phyloP scores from a whole-genome alignment of 2,888 invertebrate genomes.

The Trichopoda pennipes region DNA sequence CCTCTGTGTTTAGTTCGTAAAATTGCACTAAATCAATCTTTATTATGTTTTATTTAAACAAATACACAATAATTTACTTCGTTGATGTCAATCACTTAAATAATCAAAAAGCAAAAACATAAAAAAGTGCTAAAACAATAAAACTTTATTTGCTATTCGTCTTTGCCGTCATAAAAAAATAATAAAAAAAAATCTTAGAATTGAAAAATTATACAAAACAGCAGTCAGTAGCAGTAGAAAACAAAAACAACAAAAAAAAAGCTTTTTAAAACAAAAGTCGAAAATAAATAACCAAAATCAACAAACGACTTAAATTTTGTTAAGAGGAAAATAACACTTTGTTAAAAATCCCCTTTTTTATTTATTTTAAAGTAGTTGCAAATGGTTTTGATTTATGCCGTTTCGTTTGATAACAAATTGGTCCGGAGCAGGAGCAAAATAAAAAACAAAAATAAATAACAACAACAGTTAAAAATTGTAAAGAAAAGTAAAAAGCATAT shows the following conservation, averaged over 20 bases:
- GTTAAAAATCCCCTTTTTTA: neutral
- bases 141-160: constrained; percentile 8
- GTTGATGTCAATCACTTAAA: constrained; percentile 24
- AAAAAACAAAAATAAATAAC: neutral
- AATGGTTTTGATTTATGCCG: constrained; percentile 5
- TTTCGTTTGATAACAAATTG: constrained; percentile 13
- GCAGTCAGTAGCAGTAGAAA: neutral
- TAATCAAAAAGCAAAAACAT: neutral
- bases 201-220: constrained; percentile 4
- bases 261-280: too few species aligned
- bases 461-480: too few species aligned
- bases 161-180: constrained; percentile 14
- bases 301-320: constrained; percentile 26
- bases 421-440: constrained; percentile 1
- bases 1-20: too few species aligned
- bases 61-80: constrained; percentile 4
- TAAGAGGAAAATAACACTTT: constrained; percentile 23
- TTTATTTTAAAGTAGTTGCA: constrained; percentile 10
- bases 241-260: too few species aligned
- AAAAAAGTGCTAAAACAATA: constrained; percentile 13
- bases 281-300: neutral
- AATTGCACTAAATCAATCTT: neutral
- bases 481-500: too few species aligned
- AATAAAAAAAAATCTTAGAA: constrained; percentile 3
- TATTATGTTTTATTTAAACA: neutral